Evolutionary conservation across 2,888 invertebrate species (phyloP), one percentile per base, ranked within the genome.

Genomic region (Antitype chi): DNA sequence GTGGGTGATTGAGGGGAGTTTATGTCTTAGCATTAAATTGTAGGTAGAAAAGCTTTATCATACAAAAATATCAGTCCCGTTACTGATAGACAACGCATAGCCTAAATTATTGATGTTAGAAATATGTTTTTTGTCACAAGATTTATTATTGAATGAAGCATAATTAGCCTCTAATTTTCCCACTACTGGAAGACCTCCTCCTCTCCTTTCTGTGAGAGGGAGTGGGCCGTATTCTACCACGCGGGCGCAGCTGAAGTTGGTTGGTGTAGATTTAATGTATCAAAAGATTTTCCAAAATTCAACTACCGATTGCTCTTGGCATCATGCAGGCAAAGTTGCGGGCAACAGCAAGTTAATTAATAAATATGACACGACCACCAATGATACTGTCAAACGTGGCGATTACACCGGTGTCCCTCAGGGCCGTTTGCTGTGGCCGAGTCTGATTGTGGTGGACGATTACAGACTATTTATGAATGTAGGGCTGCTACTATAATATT

Each of bases 331-430:
- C 17, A 66, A 55, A 66, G 25, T 68, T 1, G 13, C 60, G 13
- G 32, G 23, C 43, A 66, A 53, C 23, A 32, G 2, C 23, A 32
- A 60, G 23, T 69, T 71, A 69, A 64, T 78, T 64, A 81, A 71
- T 80, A 72, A 81, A 77, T 64, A 68, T 69, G 59, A 78, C 73
- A 43, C 55, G 66, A 70, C 69, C 71, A 77, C 70, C 64, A 73
- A 73, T 62, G 69, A 66, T 25, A 52, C 74, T 70, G 73, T 78
- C 52, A 69, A 78, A 62, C 47, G 57, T 66, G 52, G 66, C 52
- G 66, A 82, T 78, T 82, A 82, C 59, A 82, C 68, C 53, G 52
- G 59, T 66, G 78, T 82, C 81, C 68, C 82, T 53, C 68, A 72
- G 81, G 82, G 72, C 28, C 49, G 49, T 53, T 82, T 78, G 20